Evolutionary conservation across 2,113 vertebrate species (phyloP).

Genomic region (Sinocyclocheilus grahami): DNA sequence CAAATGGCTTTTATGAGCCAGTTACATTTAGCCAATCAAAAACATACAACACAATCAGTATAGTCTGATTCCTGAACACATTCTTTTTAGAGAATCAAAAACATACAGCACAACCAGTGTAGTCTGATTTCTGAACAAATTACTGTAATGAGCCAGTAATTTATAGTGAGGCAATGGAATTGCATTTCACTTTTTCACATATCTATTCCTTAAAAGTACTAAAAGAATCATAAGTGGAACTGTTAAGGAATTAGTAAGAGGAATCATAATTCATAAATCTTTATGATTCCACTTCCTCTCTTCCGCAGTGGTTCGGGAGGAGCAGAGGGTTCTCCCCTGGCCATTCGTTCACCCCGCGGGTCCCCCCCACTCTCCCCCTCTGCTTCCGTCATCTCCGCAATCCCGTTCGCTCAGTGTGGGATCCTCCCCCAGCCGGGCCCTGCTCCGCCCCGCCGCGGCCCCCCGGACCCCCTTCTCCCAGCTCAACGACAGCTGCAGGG

Average conservation of each 20-base stretch:
- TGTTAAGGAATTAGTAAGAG: not conserved
- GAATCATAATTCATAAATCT: not conserved
- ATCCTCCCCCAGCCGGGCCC: too few species aligned
- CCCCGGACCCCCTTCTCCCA: too few species aligned
- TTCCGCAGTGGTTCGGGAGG: slow-evolving; percentile 77
- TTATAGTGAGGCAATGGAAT: not conserved
- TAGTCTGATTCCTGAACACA: too few species aligned
- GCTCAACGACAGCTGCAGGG: slow-evolving; percentile 70
- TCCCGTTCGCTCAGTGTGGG: slow-evolving; percentile 65
- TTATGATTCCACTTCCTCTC: not conserved
- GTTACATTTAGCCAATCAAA: too few species aligned
- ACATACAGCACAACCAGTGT: not conserved
- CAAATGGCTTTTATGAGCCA: too few species aligned
- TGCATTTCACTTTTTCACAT: not conserved
- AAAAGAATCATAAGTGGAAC: not conserved
- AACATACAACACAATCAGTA: too few species aligned
- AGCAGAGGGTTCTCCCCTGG: slow-evolving; percentile 82
- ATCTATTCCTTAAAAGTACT: not conserved
- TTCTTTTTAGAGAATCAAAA: too few species aligned
- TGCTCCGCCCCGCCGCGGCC: too few species aligned
- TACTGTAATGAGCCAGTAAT: not conserved
- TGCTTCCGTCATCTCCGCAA: slow-evolving; percentile 71
- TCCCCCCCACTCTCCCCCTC: slow-evolving; percentile 66
- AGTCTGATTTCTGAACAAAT: not conserved
- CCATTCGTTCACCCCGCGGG: slow-evolving; percentile 76